Base-by-base conservation (phyloP, 2,888 invertebrate genomes). In the Steromphala cineraria region DNA sequence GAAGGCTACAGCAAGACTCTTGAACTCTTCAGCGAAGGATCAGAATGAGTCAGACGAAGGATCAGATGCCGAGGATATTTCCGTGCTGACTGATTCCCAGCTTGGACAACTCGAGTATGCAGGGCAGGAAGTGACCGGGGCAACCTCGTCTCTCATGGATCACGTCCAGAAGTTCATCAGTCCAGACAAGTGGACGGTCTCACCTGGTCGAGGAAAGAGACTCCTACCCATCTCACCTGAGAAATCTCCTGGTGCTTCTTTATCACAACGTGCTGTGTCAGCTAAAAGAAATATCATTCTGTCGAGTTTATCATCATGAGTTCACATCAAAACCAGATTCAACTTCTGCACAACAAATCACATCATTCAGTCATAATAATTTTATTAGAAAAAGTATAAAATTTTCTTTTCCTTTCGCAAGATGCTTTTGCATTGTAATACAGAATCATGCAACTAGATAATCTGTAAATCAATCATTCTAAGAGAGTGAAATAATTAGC, bases 71-170 rank as follows among this genome's bases (percentile, higher is more conserved):
- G 79, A 86, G 0, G 87, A 87, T 46, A 53, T 82, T 24, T 86
- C 87, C 1, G 80, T 87, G 10, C 83, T 91, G 71, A 89, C 90
- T 0, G 88, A 89, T 8, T 84, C 87, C 5, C 89, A 89, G 71
- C 52, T 86, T 21, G 89, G 89, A 78, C 86, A 88, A 71, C 67
- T 90, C 0, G 88, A 89, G 24, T 83, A 83, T 67, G 85, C 86
- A 0, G 86, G 82, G 28, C 83, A 85, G 40, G 89, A 89, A 56
- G 82, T 90, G 3, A 81, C 81, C 62, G 53, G 81, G 15, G 85
- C 88, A 3, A 81, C 87, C 0, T 75, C 74, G 21, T 75, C 86
- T 24, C 81, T 90, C 2, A 86, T 83, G 19, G 83, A 86, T 21
- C 80, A 87, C 80, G 81, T 87, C 46, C 83, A 86, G 31, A 86